Evolutionary conservation across 2,888 invertebrate genomes (phyloP).

Genomic region (Archaeoteleia sp.): DNA sequence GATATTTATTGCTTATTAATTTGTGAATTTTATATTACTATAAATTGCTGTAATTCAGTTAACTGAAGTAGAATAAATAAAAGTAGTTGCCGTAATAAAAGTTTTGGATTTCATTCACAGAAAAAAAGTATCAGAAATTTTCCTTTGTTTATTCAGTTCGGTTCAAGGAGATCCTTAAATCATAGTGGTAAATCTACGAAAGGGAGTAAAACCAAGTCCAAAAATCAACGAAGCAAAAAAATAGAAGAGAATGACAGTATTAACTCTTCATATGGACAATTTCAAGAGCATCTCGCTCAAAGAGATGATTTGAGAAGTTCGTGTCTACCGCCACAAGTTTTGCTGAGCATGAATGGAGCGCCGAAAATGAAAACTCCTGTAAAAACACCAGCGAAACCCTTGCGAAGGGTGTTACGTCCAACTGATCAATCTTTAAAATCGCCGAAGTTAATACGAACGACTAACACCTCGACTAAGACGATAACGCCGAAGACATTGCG

Average conservation of each 20-base stretch:
- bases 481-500: conserved; percentile 23
- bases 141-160: too few species aligned
- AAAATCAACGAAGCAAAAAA: neutral
- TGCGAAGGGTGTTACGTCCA: conserved; percentile 59
- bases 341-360: conserved; percentile 64
- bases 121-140: too few species aligned
- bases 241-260: conserved; percentile 13
- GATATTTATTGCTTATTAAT: neutral
- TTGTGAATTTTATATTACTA: too few species aligned
- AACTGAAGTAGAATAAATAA: too few species aligned
- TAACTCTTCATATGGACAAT: conserved; percentile 66
- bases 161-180: conserved; percentile 24
- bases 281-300: conserved; percentile 77
- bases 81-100: too few species aligned
- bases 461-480: conserved; percentile 17
- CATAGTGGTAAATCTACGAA: conserved; percentile 20
- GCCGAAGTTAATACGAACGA: conserved; percentile 16
- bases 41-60: too few species aligned
- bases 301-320: conserved; percentile 78
- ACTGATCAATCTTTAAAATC: conserved; percentile 54
- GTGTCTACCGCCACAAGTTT: conserved; percentile 70
- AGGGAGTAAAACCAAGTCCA: conserved; percentile 31
- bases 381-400: conserved; percentile 64
- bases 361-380: conserved; percentile 62
- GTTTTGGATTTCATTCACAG: too few species aligned